Conservation (phyloP, 2,888 invertebrate genomes). For the Ochropleura plecta region DNA sequence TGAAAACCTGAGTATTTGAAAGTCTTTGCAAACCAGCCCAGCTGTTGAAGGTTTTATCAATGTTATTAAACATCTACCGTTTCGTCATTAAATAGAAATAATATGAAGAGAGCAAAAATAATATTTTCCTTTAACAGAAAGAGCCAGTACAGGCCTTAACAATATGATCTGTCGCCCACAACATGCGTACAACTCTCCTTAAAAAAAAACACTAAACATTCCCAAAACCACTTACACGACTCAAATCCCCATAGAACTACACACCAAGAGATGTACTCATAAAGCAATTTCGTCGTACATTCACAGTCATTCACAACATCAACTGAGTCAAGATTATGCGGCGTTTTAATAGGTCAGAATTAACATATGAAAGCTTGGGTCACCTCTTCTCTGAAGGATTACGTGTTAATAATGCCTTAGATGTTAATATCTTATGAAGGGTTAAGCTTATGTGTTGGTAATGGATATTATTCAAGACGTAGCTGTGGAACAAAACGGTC, state of each 20-base stretch:
- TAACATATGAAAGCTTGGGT: constrained; percentile 86
- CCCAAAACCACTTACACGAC: constrained; percentile 31
- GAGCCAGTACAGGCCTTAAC: not conserved
- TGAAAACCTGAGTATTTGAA: too few species aligned
- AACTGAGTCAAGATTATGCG: constrained; percentile 78
- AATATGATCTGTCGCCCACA: not conserved
- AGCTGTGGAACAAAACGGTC: constrained; percentile 77
- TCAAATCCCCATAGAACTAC: constrained; percentile 49
- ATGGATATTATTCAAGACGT: constrained; percentile 84
- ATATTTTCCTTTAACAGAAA: not conserved
- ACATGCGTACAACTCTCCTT: not conserved
- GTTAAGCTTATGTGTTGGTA: constrained; percentile 82
- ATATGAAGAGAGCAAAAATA: not conserved
- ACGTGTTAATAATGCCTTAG: constrained; percentile 85
- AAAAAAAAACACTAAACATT: constrained; percentile 31
- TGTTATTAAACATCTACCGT: too few species aligned
- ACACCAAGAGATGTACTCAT: constrained; percentile 56
- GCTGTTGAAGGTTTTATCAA: too few species aligned
- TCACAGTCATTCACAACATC: constrained; percentile 77
- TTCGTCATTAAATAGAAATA: not conserved
- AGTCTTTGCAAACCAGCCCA: too few species aligned
- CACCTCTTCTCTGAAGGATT: constrained; percentile 81
- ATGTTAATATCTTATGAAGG: constrained; percentile 85
- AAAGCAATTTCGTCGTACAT: constrained; percentile 73
- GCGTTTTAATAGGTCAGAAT: constrained; percentile 85